phyloP scores from a whole-genome alignment of 30 jellyfish, hydroid and myxozoan species.

The Hydractinia echinata region DNA sequence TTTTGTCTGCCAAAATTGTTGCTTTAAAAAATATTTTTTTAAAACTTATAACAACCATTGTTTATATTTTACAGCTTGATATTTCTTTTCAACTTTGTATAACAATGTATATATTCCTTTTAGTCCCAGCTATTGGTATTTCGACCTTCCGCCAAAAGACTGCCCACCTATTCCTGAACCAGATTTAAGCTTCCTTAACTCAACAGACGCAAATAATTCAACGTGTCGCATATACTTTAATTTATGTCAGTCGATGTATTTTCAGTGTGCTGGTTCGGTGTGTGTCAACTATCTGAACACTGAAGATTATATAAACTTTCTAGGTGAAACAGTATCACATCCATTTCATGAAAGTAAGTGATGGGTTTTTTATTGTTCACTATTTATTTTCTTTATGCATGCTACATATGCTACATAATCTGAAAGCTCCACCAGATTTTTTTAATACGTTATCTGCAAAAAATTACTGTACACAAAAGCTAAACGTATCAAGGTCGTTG shows the following conservation, averaged over 20 bases:
- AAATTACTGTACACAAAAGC: no score
- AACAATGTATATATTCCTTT: background rate
- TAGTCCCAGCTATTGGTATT: conserved; percentile 34
- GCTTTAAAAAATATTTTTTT: no score
- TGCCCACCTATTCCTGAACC: conserved; percentile 26
- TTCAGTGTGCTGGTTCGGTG: conserved; percentile 81
- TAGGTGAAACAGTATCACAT: conserved; percentile 45
- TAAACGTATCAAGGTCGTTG: no score
- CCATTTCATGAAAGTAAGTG: conserved; percentile 75
- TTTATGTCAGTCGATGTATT: conserved; percentile 53
- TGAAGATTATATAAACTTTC: conserved; percentile 49
- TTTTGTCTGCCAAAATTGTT: no score
- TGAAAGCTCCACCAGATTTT: no score
- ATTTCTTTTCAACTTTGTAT: no score
- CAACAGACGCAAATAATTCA: conserved; percentile 19
- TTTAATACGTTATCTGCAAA: no score
- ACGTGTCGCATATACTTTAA: conserved; percentile 79
- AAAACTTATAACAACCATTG: no score
- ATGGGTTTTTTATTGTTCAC: no score
- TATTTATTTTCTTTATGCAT: no score
- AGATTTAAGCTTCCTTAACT: background rate
- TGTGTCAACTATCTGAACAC: conserved; percentile 59
- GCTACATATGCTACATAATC: no score
- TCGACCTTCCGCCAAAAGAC: background rate
- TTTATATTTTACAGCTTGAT: no score